These are phyloP conservation scores for Lissonota sp. DNA, from an alignment of 2,888 invertebrate species.

Conservation along the genomic window DNA sequence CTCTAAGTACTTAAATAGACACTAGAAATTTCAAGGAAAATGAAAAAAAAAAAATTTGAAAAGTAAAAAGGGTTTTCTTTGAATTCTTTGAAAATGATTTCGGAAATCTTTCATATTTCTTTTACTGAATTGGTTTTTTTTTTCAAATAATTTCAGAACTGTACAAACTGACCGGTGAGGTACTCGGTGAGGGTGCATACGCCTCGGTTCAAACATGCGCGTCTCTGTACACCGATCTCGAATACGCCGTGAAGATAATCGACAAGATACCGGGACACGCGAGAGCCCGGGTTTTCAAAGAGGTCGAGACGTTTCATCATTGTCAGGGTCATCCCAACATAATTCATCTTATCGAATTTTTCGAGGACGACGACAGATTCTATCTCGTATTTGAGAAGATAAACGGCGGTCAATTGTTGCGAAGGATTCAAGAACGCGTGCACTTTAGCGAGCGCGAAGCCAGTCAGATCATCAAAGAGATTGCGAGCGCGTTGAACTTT, in stretches of 20 bases:
- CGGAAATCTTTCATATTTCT: neutral
- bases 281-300: slow-evolving; percentile 97
- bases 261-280: slow-evolving; percentile 98
- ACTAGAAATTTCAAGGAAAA: neutral
- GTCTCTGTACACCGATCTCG: slow-evolving; percentile 95
- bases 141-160: slow-evolving; percentile 88
- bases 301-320: slow-evolving; percentile 99
- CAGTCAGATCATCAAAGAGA: slow-evolving; percentile 96
- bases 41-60: neutral
- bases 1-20: too few relatives aligned
- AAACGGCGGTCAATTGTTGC: slow-evolving; percentile 96
- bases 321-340: slow-evolving; percentile 99
- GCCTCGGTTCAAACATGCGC: slow-evolving; percentile 97
- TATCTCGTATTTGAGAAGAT: slow-evolving; percentile 99
- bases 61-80: neutral
- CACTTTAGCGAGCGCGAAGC: slow-evolving; percentile 98
- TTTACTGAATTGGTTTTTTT: slow-evolving; percentile 4
- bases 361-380: slow-evolving; percentile 98
- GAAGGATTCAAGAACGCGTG: slow-evolving; percentile 96
- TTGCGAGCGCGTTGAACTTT: slow-evolving; percentile 97
- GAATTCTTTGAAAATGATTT: neutral
- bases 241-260: slow-evolving; percentile 99
- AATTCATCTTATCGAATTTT: slow-evolving; percentile 98
- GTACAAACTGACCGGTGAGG: slow-evolving; percentile 97
- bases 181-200: slow-evolving; percentile 98